These are phyloP conservation scores for Triplophysa siluroides DNA, from an alignment of 2,113 vertebrate genomes.

Conservation along the genomic window DNA sequence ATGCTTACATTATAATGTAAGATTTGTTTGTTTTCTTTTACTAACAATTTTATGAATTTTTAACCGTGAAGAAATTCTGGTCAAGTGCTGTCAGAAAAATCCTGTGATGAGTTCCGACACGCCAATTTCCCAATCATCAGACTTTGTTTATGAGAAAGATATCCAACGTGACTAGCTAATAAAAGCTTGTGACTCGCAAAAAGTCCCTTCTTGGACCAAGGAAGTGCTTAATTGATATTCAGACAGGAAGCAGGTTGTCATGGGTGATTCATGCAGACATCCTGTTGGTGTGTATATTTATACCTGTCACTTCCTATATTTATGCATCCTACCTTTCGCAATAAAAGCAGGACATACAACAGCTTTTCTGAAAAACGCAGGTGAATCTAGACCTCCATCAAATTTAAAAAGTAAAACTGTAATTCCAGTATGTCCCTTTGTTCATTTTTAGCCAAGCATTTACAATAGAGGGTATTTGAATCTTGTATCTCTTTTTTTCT, in stretches of 20 bases:
- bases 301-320: conserved; percentile 58
- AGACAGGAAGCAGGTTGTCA: conserved; percentile 62
- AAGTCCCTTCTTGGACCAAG: conserved; percentile 39
- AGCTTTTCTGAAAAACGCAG: not conserved
- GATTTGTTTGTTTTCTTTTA: no score
- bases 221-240: conserved; percentile 61
- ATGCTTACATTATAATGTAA: no score
- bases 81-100: not conserved
- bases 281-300: conserved; percentile 47
- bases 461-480: not conserved
- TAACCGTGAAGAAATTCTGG: no score
- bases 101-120: conserved; percentile 25
- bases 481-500: not conserved
- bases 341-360: conserved; percentile 1
- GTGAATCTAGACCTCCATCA: not conserved
- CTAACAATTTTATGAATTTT: no score
- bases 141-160: conserved; percentile 30
- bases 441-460: not conserved
- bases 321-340: conserved; percentile 4
- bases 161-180: conserved; percentile 46
- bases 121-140: conserved; percentile 26
- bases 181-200: conserved; percentile 57
- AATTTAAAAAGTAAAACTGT: not conserved
- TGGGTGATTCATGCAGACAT: conserved; percentile 59
- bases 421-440: not conserved